Conservation (phyloP, 1,140 invertebrate genomes). For the Drosophila melanogaster region DNA sequence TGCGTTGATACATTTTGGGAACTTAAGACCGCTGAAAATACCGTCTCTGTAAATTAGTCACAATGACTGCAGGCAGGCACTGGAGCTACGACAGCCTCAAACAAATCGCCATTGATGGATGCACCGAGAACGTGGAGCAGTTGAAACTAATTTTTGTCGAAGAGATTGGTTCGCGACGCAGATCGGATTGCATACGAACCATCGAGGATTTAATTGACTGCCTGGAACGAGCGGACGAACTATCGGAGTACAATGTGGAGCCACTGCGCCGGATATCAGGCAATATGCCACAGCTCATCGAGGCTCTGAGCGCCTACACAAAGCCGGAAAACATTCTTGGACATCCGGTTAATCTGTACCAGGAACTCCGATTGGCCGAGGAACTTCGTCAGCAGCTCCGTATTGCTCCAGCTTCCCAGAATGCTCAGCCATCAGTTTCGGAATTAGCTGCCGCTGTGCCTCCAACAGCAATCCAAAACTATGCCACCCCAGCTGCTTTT, state of each 20-base stretch:
- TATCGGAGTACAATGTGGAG: constrained; percentile 60
- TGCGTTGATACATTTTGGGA: neutral
- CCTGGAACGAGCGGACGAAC: constrained; percentile 59
- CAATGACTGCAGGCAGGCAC: constrained; percentile 6
- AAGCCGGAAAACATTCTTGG: neutral
- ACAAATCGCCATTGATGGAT: constrained; percentile 34
- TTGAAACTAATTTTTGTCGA: constrained; percentile 45
- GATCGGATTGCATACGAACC: constrained; percentile 40
- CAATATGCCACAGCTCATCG: constrained; percentile 20
- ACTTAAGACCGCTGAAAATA: neutral
- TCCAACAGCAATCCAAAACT: constrained; percentile 27
- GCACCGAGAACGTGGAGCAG: constrained; percentile 41
- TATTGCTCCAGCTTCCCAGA: constrained; percentile 9
- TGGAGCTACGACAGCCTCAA: constrained; percentile 69
- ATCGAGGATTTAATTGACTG: constrained; percentile 65
- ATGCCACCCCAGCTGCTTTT: constrained; percentile 34
- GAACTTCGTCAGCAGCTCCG: constrained; percentile 54
- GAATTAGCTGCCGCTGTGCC: neutral
- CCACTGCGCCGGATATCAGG: constrained; percentile 18
- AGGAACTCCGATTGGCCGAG: constrained; percentile 60
- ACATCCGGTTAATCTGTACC: constrained; percentile 41
- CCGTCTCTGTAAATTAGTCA: constrained; percentile 4
- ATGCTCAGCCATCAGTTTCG: neutral
- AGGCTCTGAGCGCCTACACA: constrained; percentile 44
- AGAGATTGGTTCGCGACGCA: constrained; percentile 58